Base-by-base conservation (phyloP, 2,797 vertebrate genomes). In the Emys orbicularis region DNA sequence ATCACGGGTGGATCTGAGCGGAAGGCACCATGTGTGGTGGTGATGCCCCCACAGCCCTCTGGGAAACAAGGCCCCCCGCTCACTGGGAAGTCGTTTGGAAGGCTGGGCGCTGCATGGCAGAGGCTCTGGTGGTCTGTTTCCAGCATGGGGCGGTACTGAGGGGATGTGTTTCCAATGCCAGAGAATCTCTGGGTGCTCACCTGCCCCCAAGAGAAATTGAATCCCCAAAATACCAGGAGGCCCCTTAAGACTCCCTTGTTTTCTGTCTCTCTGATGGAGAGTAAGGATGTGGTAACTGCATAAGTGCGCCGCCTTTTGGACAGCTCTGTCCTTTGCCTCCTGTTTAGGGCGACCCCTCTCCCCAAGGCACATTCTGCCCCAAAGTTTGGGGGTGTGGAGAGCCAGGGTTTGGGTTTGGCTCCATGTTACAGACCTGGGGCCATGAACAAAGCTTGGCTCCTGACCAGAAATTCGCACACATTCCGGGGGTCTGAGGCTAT, bases 381-480 rank as follows among this genome's bases (percentile, higher is more conserved):
- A 65, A 9, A n/a, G 31, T n/a, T 34, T 65, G 31, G 8, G 65
- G 19, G 7, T 2, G n/a, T 23, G 37, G n/a, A 3, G 34, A 72
- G 65, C n/a, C n/a, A 21, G 15, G 12, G 29, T 61, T 31, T 61
- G 13, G 31, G 65, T 68, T 68, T 19, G 18, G 65, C n/a, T 37
- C 10, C 4, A 31, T 59, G 57, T 68, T 37, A n/a, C 61, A 68
- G 18, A n/a, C 34, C n/a, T 21, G 10, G n/a, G 18, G 65, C 19
- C n/a, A 19, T 41, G 8, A 23, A n/a, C n/a, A 4, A 37, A 37
- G n/a, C 5, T 72, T 5, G n/a, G n/a, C n/a, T 41, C n/a, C n/a
- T 2, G 1, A 5, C n/a, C n/a, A 21, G 19, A 72, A 37, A 21
- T 37, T 3, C 65, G 2, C 65, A 5, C n/a, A 2, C 2, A 1